Evolutionary conservation across 2,113 vertebrate genomes (phyloP), one percentile per base, ranked within the genome.

Genomic region (Sylvilagus bachmani): DNA sequence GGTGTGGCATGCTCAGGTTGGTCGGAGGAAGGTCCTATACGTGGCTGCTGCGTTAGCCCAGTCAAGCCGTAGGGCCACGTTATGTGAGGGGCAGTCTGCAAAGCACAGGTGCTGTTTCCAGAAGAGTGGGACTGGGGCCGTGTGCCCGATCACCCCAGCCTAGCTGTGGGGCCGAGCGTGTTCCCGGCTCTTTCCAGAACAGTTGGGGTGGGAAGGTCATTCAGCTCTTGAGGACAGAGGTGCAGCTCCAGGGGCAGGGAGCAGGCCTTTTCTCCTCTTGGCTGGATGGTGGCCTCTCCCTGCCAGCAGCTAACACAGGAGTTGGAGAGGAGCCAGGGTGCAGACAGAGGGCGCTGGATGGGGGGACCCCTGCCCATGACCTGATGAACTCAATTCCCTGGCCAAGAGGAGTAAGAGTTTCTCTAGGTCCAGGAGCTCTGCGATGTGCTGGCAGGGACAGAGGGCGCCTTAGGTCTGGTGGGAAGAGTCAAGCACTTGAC

Each of bases 241-340:
- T 10, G 12, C 67, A 53, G 25, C 31, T 12, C 10, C 1, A 0
- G 3, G 0, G 16, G 38, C 2, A 22, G 66, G 64, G 17, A 24
- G 6, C 38, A 3, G 31, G n/a, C 16, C 38, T 6, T 22, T 11
- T 17, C 44, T 38, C 44, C 53, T 53, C 27, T 9, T 5, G 38
- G 36, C 13, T 16, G 4, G 31, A 8, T 14, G 7, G 53, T 36
- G 22, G 29, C 73, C 61, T 77, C 4, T 1, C n/a, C 27, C 67
- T 73, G 49, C 16, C 29, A 38, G 24, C 55, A 58, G 55, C 69
- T 67, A 13, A 33, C 44, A 17, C 10, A 16, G 44, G 9, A 3
- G 14, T 21, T 44, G 58, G 21, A 36, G 67, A 93, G 38, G 80
- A 93, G 29, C 5, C 17, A 1, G n/a, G 33, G 17, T 27, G 4